Evolutionary conservation across 2,113 vertebrate genomes (phyloP).

Genomic region (Phasianus colchicus): DNA sequence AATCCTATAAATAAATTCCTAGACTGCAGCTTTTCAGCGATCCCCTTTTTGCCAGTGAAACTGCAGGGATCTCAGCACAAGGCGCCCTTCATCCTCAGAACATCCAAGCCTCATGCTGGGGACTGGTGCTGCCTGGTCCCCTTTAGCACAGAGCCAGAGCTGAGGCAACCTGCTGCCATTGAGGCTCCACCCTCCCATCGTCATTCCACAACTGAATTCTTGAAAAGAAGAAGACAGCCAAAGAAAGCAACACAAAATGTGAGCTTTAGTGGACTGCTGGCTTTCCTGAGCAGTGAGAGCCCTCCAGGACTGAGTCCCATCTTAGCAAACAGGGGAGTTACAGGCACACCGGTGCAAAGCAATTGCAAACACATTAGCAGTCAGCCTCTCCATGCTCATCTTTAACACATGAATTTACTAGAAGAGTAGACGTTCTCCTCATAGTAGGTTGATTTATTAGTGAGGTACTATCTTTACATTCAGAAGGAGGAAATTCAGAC

Average conservation of each 20-base stretch:
- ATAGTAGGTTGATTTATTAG: neutral
- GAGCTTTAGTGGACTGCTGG: neutral
- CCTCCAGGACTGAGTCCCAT: neutral
- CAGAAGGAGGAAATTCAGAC: slow-evolving; percentile 29
- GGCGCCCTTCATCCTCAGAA: neutral
- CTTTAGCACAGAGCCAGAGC: neutral
- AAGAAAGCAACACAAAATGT: neutral
- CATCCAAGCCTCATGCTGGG: neutral
- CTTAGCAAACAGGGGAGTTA: neutral
- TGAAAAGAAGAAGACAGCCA: neutral
- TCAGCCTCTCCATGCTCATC: neutral
- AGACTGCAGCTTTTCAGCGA: neutral
- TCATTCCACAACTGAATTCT: neutral
- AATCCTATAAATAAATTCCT: neutral
- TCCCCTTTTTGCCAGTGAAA: neutral
- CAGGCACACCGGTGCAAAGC: neutral
- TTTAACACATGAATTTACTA: neutral
- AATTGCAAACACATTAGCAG: neutral
- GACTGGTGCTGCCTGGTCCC: neutral
- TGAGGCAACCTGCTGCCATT: neutral
- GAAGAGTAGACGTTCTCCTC: neutral
- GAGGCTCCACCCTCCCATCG: slow-evolving; percentile 10
- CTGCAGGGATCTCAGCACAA: neutral
- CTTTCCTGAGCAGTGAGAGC: neutral
- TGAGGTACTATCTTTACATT: slow-evolving; percentile 5